Base-by-base conservation (phyloP, 2,888 invertebrate species). In the Drosophila anomelani region DNA sequence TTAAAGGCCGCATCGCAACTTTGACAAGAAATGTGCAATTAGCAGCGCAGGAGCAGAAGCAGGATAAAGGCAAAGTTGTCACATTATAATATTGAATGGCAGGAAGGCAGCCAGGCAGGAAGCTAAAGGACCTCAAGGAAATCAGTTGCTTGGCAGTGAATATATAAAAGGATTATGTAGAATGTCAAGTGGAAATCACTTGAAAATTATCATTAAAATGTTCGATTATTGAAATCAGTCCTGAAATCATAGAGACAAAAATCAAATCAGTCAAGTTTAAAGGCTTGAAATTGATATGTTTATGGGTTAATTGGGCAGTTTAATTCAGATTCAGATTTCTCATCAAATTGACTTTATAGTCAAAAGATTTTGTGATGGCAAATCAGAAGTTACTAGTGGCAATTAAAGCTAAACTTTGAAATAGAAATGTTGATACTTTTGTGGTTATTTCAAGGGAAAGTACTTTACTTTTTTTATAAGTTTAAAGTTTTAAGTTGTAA, bases 71-170 rank as follows among this genome's bases (percentile, higher is more conserved):
- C 76, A 77, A 83, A 83, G 64, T 86, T 88, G 83, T 88, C 83
- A 78, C 84, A 88, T 88, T 88, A 88, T 79, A 84, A 88, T 88
- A 88, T 84, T 84, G 79, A 84, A 88, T 84, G 85, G 81, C 87
- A 80, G 69, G 63, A 38, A 34, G 62, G 53, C 72, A 67, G 62
- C 53, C 72, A 67, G 62, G 54, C 49, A 53, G 32, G 49, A 61
- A 36, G 39, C 29, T 41, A 64, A 47, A 61, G 57, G 60, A 54
- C 39, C 8, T 26, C 15, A 34, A 55, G 46, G 3, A 64, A 55
- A 23, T 44, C n/a, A 12, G 23, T 4, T 34, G 20, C 34, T 9
- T 17, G 36, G 4, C 13, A 26, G 7, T 8, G 3, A 9, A 51
- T 36, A 53, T 23, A 15, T 36, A 10, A 53, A 53, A 23, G 36